phyloP scores from a whole-genome alignment of 1,140 invertebrate species.

The Colletes latitarsis region DNA sequence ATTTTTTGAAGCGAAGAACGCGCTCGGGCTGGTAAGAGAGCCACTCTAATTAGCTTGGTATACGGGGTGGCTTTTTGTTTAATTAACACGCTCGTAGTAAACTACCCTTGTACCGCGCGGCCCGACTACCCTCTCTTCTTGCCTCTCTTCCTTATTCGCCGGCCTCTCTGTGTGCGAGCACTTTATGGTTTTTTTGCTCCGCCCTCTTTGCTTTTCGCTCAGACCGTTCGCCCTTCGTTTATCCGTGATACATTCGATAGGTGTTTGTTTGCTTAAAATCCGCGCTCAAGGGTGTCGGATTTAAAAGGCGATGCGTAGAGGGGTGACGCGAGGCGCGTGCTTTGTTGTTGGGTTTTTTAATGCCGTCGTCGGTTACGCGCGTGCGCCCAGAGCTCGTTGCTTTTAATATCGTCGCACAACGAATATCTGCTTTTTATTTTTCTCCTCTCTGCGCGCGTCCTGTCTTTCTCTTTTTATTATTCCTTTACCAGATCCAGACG shows the following conservation, averaged over 20 bases:
- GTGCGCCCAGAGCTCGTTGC: background rate
- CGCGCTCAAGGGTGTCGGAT: constrained; percentile 67
- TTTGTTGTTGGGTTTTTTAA: constrained; percentile 4
- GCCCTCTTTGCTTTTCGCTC: background rate
- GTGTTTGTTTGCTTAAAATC: constrained; percentile 73
- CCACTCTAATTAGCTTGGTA: constrained; percentile 76
- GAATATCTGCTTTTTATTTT: background rate
- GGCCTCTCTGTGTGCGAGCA: background rate
- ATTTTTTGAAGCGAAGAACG: constrained; percentile 69
- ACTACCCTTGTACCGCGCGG: constrained; percentile 54
- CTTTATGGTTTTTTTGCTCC: constrained; percentile 39
- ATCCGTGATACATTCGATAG: constrained; percentile 60
- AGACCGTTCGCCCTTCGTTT: constrained; percentile 20
- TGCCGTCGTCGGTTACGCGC: background rate
- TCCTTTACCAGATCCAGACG: constrained; percentile 4
- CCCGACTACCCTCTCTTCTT: constrained; percentile 20
- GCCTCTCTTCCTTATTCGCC: background rate
- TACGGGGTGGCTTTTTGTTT: constrained; percentile 75
- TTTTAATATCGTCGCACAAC: constrained; percentile 21
- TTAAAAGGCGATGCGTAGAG: constrained; percentile 54
- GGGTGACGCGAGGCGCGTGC: background rate
- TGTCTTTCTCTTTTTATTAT: background rate
- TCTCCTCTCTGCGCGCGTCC: background rate
- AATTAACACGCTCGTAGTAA: constrained; percentile 75
- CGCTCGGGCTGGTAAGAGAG: constrained; percentile 54